Base-by-base conservation (phyloP, 2,797 vertebrate species). In the Paguma larvata region DNA sequence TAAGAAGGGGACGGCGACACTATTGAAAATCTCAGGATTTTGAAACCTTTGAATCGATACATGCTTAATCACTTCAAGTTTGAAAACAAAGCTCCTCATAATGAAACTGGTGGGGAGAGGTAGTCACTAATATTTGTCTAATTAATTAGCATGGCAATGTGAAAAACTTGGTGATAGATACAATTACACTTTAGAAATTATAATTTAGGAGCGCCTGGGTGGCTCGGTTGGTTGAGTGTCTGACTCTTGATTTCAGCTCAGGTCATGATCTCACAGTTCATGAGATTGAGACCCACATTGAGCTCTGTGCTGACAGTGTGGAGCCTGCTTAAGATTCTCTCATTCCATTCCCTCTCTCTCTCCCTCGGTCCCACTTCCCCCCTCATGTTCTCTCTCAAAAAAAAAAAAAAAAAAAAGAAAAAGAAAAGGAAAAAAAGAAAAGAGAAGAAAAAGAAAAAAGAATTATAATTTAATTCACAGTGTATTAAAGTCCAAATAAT, bases 101-200 rank as follows among this genome's bases (percentile, higher is more conserved):
- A 93, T 46, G 38, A 80, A 84, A 93, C 62, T 73, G 56, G 32
- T 80, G 5, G 23, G 10, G 6, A 21, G 11, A 34, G 44, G 48
- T 1, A 85, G 51, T 78, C 87, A 83, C 12, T 51, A 96, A 56
- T 59, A 94, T 65, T 77, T 78, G 27, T 78, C 15, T 70, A 88
- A 83, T 6, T 93, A 77, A 96, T 67, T 88, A 80, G 27, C 65
- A 78, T 27, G 46, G 53, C 56, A 77, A 75, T 67, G 62, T 94
- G 38, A 92, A 96, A 44, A 88, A 77, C 32, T 48, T 91, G 34
- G 56, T 62, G 7, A 84, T 41, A 67, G 5, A 89, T 62, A 87
- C 56, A 92, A 93, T 65, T 94, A 90, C 5, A 83, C 62, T 85
- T 73, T 88, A 85, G 72, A 95, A 72, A 67, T 91, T 48, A 59